Evolutionary conservation across 1,140 invertebrate species (phyloP), one percentile per base, ranked within the genome.

Genomic region (Tetramorium simillimum): DNA sequence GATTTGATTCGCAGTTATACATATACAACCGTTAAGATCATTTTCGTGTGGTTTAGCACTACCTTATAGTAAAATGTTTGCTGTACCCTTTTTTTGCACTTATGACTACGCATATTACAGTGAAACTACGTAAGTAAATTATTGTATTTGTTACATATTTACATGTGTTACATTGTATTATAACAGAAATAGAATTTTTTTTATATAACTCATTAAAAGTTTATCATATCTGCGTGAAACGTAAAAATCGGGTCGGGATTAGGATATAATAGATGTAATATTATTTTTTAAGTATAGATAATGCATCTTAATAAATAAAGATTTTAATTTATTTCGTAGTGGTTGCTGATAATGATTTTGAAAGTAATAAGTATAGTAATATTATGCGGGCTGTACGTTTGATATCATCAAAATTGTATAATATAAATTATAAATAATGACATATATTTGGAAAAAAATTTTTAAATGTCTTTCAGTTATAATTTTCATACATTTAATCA

Each of bases 291-390:
- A 14, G 9, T 70, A 33, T 56, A 56, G 2, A 24, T 5, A 49
- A 33, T 72, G 28, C 3, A 12, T 28, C 7, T 18, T 9, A 0
- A 49, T 51, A 33, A 53, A 72, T 0, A 49, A 70, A 49, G 3
- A 73, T 37, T 72, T 3, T 53, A 33, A 72, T 73, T 73, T 7
- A 70, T 70, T 53, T 73, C 14, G 12, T 37, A 69, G 0, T 69
- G 10, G 9, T 67, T 67, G 10, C 6, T n/a, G 0, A 33, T 10
- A 37, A 40, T 40, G 10, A 65, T n/a, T 14, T 67, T 16, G 0
- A 21, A 67, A 5, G 43, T 12, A 67, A 67, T 40, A 12, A 58
- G 7, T 9, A 67, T 14, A 46, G 2, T 67, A n/a, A 1, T 21
- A 0, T 46, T 67, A 67, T 16, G n/a, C n/a, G 1, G 1, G n/a